Percentiles rank a stretch among this genome's conserved stretches.
phyloP scores from a whole-genome alignment of 2,888 invertebrate genomes.

The Acronicta alni region DNA sequence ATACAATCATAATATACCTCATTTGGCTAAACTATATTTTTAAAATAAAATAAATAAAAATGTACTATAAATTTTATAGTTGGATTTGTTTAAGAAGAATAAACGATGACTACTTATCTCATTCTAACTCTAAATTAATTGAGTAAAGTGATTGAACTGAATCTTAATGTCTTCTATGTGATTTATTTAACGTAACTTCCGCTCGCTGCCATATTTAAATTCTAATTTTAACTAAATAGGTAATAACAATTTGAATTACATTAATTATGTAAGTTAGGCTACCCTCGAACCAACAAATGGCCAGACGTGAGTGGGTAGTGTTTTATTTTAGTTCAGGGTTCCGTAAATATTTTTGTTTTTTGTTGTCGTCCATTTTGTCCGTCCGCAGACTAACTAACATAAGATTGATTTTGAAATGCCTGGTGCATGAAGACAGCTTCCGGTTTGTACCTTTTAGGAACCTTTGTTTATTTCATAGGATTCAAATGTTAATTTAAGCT shows the following conservation, averaged over 20 bases:
- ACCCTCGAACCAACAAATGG: slow-evolving; percentile 4
- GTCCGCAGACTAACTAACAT: slow-evolving; percentile 61
- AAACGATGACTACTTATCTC: slow-evolving; percentile 59
- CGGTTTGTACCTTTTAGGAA: slow-evolving; percentile 20
- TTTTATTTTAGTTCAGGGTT: slow-evolving; percentile 46
- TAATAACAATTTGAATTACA: slow-evolving; percentile 11
- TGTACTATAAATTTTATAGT: neutral
- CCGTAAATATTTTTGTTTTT: slow-evolving; percentile 51
- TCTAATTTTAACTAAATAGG: slow-evolving; percentile 46
- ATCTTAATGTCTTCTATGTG: slow-evolving; percentile 70
- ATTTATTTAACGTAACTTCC: slow-evolving; percentile 70
- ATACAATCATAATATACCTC: slow-evolving; percentile 23
- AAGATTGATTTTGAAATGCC: slow-evolving; percentile 49
- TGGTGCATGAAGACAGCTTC: slow-evolving; percentile 42
- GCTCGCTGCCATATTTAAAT: slow-evolving; percentile 69
- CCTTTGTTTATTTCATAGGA: slow-evolving; percentile 31
- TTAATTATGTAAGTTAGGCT: slow-evolving; percentile 12
- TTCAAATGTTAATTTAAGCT: slow-evolving; percentile 29
- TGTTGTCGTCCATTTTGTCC: slow-evolving; percentile 57
- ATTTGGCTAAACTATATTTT: slow-evolving; percentile 22
- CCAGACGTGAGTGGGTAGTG: slow-evolving; percentile 2
- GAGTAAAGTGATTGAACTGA: slow-evolving; percentile 70
- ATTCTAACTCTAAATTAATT: slow-evolving; percentile 61
- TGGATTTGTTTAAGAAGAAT: slow-evolving; percentile 11
- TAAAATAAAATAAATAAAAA: slow-evolving; percentile 3